Conservation (phyloP, 2,888 invertebrate genomes). For the Dorcus parallelipipedus region DNA sequence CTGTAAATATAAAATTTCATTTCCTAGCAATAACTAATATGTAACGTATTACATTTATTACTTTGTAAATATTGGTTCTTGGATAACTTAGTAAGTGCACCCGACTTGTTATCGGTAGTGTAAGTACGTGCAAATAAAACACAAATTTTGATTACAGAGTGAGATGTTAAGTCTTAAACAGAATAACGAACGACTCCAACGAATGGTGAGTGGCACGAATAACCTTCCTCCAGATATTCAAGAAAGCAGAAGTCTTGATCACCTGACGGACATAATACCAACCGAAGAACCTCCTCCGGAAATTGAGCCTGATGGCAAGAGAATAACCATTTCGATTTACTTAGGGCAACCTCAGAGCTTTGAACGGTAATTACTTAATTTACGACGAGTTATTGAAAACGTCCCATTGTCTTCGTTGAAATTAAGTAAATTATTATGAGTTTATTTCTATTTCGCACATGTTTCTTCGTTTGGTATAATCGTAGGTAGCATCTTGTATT, state of each 20-base stretch:
- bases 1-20: too few relatives aligned
- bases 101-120: too few relatives aligned
- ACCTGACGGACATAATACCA: slow-evolving; percentile 45
- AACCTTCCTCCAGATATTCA: slow-evolving; percentile 37
- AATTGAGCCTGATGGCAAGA: slow-evolving; percentile 69
- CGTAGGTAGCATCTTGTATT: too few relatives aligned
- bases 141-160: slow-evolving; percentile 56
- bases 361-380: slow-evolving; percentile 39
- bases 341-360: slow-evolving; percentile 80
- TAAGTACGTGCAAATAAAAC: too few relatives aligned
- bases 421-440: too few relatives aligned
- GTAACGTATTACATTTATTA: too few relatives aligned
- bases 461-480: too few relatives aligned
- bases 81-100: too few relatives aligned
- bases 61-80: too few relatives aligned
- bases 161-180: slow-evolving; percentile 97
- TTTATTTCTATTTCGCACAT: too few relatives aligned
- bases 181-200: slow-evolving; percentile 91
- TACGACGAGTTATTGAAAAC: neutral
- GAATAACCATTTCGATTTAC: slow-evolving; percentile 84
- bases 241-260: slow-evolving; percentile 44
- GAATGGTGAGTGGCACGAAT: slow-evolving; percentile 61
- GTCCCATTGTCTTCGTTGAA: too few relatives aligned
- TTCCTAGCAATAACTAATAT: too few relatives aligned
- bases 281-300: slow-evolving; percentile 44